Conservation (phyloP, 2,113 vertebrate genomes). For the Varanus komodoensis region DNA sequence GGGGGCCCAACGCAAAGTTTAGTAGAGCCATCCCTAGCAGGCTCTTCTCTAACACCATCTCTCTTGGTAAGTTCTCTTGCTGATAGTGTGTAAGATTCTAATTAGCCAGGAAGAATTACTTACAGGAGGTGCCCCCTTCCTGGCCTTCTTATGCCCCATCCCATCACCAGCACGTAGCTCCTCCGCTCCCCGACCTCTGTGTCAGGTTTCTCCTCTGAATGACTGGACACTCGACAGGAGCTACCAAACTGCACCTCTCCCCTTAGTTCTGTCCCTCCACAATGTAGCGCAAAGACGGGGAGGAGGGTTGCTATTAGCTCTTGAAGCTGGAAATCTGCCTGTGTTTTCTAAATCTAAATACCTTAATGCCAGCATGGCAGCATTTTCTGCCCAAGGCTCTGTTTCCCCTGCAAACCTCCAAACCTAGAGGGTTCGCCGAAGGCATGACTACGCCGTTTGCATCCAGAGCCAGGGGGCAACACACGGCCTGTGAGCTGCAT, state of each 20-base stretch:
- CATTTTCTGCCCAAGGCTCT: background rate
- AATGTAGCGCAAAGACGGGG: too few species aligned
- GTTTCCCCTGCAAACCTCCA: background rate
- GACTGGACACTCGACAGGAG: background rate
- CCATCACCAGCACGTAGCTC: background rate
- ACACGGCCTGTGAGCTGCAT: too few species aligned
- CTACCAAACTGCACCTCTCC: background rate
- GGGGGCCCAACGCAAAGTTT: too few species aligned
- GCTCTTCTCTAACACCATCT: too few species aligned
- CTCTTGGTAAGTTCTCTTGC: too few species aligned
- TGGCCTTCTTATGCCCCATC: too few species aligned
- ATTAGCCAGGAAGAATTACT: too few species aligned
- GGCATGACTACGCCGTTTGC: background rate
- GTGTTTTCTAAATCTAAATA: background rate
- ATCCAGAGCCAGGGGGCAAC: too few species aligned
- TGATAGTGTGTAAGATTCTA: too few species aligned
- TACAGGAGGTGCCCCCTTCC: background rate
- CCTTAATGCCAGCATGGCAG: background rate
- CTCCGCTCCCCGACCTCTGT: background rate
- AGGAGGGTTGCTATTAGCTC: background rate
- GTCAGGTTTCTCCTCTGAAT: background rate
- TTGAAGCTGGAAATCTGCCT: background rate
- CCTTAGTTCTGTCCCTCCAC: background rate
- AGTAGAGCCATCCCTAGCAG: too few species aligned
- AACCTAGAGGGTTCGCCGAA: background rate